phyloP scores from a whole-genome alignment of 2,888 invertebrate species.

The Conus canariensis region DNA sequence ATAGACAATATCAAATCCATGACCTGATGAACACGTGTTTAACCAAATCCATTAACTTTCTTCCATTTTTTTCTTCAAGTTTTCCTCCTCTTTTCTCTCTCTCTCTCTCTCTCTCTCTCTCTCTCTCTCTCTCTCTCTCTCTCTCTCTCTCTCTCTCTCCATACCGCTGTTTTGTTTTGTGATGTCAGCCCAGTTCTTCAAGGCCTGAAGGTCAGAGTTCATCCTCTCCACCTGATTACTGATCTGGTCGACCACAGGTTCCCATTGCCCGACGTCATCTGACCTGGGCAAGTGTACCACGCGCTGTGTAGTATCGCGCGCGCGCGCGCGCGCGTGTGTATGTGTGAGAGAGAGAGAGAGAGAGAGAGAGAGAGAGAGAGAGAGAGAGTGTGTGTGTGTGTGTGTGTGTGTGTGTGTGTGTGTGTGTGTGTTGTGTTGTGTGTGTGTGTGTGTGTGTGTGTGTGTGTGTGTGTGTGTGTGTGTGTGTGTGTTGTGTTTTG shows the following conservation, averaged over 20 bases:
- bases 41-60: no score
- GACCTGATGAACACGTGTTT: no score
- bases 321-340: neutral
- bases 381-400: neutral
- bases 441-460: neutral
- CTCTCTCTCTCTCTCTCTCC: neutral
- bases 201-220: no score
- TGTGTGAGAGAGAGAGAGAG: neutral
- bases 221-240: no score
- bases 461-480: neutral
- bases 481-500: neutral
- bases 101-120: constrained; percentile 43
- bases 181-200: no score
- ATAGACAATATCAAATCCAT: no score
- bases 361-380: neutral
- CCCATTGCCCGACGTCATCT: no score
- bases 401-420: neutral
- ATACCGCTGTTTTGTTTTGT: neutral
- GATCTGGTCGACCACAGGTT: no score
- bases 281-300: no score
- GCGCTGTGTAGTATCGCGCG: no score
- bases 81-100: constrained; percentile 37
- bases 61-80: neutral
- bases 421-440: no score
- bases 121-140: constrained; percentile 15